Conservation (phyloP, 35 echinoderm and acorn worm species). For the Ophioderma brevispina region DNA sequence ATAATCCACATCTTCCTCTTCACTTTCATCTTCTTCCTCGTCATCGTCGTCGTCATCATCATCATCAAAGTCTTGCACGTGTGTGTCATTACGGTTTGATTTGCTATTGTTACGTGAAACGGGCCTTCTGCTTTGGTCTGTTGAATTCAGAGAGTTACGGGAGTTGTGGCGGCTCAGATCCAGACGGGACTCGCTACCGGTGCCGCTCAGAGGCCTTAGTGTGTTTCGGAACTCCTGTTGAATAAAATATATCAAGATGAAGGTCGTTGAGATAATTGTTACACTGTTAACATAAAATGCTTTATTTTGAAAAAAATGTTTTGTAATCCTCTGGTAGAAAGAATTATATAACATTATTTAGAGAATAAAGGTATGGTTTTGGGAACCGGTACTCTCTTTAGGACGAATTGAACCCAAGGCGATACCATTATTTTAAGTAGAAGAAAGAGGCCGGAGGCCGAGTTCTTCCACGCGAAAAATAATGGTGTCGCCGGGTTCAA, state of each 20-base stretch:
- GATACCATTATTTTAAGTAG: no score
- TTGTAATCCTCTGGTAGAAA: no score
- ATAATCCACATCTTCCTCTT: background rate
- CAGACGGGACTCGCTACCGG: slow-evolving; percentile 52
- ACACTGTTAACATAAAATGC: no score
- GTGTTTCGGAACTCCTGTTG: slow-evolving; percentile 89
- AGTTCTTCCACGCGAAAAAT: no score
- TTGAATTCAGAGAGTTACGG: slow-evolving; percentile 91
- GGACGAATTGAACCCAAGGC: no score
- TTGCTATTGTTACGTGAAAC: slow-evolving; percentile 3
- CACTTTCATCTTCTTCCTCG: background rate
- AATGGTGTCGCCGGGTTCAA: no score
- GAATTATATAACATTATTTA: no score
- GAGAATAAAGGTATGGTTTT: no score
- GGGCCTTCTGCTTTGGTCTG: slow-evolving; percentile 20
- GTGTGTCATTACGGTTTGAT: background rate
- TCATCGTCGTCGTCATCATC: slow-evolving; percentile 2
- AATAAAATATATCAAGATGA: background rate
- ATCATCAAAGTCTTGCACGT: background rate
- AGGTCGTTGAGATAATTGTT: no score
- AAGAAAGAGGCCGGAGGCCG: no score
- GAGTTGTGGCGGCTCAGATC: slow-evolving; percentile 66
- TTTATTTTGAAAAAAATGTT: no score
- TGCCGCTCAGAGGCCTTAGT: slow-evolving; percentile 71
- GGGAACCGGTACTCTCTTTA: no score